These are phyloP conservation scores for Onychorhynchus coronatus DNA, from an alignment of 2,113 vertebrate genomes.

Conservation along the genomic window DNA sequence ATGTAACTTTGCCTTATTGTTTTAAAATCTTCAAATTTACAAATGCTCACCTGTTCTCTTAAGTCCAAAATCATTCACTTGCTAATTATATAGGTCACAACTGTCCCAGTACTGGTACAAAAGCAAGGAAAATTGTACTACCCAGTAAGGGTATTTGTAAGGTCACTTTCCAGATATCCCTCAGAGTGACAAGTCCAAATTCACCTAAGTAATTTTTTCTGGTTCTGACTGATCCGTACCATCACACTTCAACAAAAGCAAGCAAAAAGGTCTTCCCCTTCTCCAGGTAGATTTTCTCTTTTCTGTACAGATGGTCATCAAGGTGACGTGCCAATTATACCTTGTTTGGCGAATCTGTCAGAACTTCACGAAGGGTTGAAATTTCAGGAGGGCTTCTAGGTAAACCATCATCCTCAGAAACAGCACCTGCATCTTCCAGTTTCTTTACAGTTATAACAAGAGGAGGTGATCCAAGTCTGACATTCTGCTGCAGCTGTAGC, in stretches of 20 bases:
- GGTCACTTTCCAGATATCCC: background rate
- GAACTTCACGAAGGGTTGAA: slow-evolving; percentile 57
- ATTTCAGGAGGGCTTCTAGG: slow-evolving; percentile 79
- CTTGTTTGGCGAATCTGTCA: slow-evolving; percentile 45
- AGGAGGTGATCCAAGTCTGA: slow-evolving; percentile 77
- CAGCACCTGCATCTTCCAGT: slow-evolving; percentile 71
- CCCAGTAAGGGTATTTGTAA: background rate
- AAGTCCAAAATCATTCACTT: background rate
- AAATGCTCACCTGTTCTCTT: background rate
- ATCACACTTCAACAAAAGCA: background rate
- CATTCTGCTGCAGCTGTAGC: slow-evolving; percentile 77
- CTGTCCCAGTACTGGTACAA: background rate
- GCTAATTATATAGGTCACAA: background rate
- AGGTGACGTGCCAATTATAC: slow-evolving; percentile 7
- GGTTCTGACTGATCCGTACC: background rate
- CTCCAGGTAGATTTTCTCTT: background rate
- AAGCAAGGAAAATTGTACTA: background rate
- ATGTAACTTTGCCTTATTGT: background rate
- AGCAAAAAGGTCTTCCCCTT: background rate
- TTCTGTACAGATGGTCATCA: background rate
- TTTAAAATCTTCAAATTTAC: background rate
- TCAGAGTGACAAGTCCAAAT: background rate
- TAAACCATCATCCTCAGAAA: slow-evolving; percentile 79
- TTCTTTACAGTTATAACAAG: slow-evolving; percentile 72
- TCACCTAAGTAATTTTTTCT: background rate